Percentiles rank a stretch among this genome's conserved stretches.
These are phyloP conservation scores for Brachyopa scutellaris DNA, from an alignment of 2,888 invertebrate genomes.

Conservation along the genomic window DNA sequence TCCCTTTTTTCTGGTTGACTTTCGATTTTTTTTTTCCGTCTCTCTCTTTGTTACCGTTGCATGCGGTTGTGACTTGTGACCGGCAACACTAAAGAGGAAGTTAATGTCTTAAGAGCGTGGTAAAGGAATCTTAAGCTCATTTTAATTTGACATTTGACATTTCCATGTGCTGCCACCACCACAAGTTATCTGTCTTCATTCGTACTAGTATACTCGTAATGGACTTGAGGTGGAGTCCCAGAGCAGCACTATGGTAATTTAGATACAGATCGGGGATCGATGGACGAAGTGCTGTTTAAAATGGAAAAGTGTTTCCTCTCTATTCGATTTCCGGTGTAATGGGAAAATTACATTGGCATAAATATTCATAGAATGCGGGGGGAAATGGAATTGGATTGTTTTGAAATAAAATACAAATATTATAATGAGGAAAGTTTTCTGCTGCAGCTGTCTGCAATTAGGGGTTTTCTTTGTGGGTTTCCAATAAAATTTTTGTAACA, in stretches of 20 bases:
- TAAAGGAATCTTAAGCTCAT: constrained; percentile 51
- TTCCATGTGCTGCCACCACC: constrained; percentile 28
- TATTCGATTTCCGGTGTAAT: constrained; percentile 65
- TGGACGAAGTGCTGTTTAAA: constrained; percentile 43
- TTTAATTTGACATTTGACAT: constrained; percentile 51
- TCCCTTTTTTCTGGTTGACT: constrained; percentile 43
- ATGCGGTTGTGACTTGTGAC: too few species aligned
- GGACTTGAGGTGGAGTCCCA: too few species aligned
- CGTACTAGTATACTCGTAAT: too few species aligned
- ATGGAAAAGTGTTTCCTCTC: constrained; percentile 65
- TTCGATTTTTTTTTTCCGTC: constrained; percentile 22
- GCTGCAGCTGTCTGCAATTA: too few species aligned
- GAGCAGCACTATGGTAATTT: constrained; percentile 51
- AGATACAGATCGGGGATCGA: constrained; percentile 40
- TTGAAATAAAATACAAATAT: constrained; percentile 27
- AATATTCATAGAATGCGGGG: constrained; percentile 43
- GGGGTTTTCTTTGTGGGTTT: too few species aligned
- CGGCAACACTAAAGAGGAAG: neutral
- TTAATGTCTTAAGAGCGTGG: constrained; percentile 12
- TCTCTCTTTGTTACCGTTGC: neutral
- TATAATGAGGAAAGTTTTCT: neutral
- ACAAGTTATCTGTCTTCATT: constrained; percentile 17
- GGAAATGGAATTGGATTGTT: constrained; percentile 34
- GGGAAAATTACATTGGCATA: constrained; percentile 60
- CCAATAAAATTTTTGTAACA: too few species aligned